Base-by-base conservation (phyloP, 1,140 invertebrate genomes). In the Orussus abietinus region DNA sequence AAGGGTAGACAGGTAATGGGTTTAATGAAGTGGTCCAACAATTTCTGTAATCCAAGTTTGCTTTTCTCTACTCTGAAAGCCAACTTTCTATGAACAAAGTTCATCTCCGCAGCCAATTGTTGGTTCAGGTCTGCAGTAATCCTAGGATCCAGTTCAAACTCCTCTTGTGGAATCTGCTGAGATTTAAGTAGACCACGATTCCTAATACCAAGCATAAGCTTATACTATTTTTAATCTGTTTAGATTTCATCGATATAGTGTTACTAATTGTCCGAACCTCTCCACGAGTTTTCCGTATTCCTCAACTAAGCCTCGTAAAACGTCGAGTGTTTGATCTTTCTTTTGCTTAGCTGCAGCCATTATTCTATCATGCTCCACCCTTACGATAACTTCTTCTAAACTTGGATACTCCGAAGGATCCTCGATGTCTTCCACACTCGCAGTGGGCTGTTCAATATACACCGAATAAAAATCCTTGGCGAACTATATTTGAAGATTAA, bases 61-160 rank as follows among this genome's bases (percentile, higher is more conserved):
- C 82, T 84, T 50, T 83, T 85, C 55, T 85, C 82, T 3, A 81
- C 61, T 42, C 84, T 75, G 63, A 79, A 87, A 1, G 79, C 81
- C 5, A 78, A 39, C 58, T 82, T 80, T 30, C 72, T 66, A 1
- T 70, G 67, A 4, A 86, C 78, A 18, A 82, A 57, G 9, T 78
- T 69, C 47, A 82, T 75, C 45, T 84, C 74, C 2, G 72, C 68
- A 5, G 80, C 64, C 3, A 86, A 51, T 19, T 80, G 74, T 10
- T 74, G 55, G 15, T 82, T 70, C 21, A 85, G 72, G 41, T 82
- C 75, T n/a, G 70, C 57, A 1, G 78, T 76, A 4, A 88, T 82
- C 28, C 81, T 69, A 1, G 69, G 56, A 56, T 88, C 83, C 0
- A 87, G 59, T 38, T 80, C 72, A 1, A 88, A 69, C 46, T 84